Percentiles rank a stretch among this genome's conserved stretches.
Conservation (phyloP, 37 sponge, comb jelly and placozoan species). For the Aphrocallistes beatrix region DNA sequence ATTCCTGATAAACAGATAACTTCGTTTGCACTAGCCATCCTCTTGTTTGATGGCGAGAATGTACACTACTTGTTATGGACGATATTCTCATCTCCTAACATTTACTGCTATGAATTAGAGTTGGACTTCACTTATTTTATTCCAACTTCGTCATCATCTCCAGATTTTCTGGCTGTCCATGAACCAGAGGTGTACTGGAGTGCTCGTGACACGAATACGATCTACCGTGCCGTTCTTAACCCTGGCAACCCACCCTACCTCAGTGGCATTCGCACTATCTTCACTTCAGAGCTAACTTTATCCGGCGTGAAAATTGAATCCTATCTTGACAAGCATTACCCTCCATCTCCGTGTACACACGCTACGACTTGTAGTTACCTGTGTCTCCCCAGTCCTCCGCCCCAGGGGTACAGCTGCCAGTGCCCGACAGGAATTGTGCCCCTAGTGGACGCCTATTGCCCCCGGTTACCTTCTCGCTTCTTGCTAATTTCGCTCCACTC, state of each 20-base stretch:
- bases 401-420: background rate
- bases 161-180: background rate
- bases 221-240: background rate
- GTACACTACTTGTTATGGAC: background rate
- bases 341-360: background rate
- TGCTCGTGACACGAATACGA: background rate
- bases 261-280: background rate
- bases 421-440: background rate
- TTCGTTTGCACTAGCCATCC: background rate
- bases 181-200: background rate
- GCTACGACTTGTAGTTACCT: background rate
- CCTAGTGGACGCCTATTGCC: background rate
- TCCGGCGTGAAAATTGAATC: background rate
- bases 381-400: background rate
- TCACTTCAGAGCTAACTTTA: background rate
- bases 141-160: background rate
- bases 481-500: background rate
- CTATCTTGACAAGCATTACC: no score
- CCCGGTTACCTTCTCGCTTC: background rate
- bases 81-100: background rate
- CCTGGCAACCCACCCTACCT: background rate
- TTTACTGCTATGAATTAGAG: background rate
- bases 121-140: background rate
- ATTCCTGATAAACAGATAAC: background rate
- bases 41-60: background rate